Base-by-base conservation (phyloP, 2,113 vertebrate genomes). In the Passer montanus region DNA sequence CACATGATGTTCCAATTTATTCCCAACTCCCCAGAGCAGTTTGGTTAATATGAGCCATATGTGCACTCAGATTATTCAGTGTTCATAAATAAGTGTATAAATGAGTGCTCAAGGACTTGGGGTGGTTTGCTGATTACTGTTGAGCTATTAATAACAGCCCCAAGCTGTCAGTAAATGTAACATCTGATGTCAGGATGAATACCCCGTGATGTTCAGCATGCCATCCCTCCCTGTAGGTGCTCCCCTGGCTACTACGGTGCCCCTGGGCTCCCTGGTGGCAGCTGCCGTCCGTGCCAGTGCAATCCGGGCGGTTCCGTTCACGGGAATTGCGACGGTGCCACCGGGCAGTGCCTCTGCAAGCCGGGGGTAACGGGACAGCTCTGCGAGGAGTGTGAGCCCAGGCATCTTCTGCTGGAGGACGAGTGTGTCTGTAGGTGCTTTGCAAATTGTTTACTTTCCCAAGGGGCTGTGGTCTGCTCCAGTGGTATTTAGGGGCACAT, bases 391-490 rank as follows among this genome's bases (percentile, higher is more conserved):
- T 99, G 99, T 75, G 97, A 98, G 27, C 95, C 97, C 0, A 98
- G 98, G n/a, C 98, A 99, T 62, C 84, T 99, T 37, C 98, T 99
- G 33, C 55, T 98, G 93, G 97, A 96, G 35, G 98, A 95, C 5
- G 35, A 98, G 64, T 99, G 99, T 95, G 68, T 99, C 46, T 98
- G 99, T 99, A 97, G 92, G 99, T 99, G 91, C 12, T 13, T 88
- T 85, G 58, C n/a, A 13, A 28, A 6, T 23, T 20, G 2, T 28
- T 77, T 37, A 4, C 53, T 58, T 73, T 84, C 24, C 43, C 11
- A 2, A 2, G 23, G 47, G 28, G 31, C 30, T 47, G 63, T 50
- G 35, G 7, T 55, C 7, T 24, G 0, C 64, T 43, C 33, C 17
- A 23, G 24, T 35, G 23, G 27, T 23, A 15, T 6, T 37, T 68